phyloP scores from a whole-genome alignment of 2,797 vertebrate species.

The Uromys caudimaculatus region DNA sequence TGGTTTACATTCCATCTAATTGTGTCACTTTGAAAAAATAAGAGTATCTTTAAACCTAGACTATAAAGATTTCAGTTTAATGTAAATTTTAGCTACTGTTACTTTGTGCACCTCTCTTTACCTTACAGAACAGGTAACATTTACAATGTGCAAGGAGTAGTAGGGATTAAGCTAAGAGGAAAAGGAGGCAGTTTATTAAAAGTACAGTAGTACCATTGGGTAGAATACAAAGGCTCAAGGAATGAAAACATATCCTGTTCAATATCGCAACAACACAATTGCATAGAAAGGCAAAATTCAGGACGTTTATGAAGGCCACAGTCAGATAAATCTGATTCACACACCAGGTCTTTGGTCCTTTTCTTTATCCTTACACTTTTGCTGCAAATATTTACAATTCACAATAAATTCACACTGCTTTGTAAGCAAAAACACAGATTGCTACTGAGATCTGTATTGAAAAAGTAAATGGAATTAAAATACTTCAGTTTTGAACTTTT shows the following conservation, averaged over 20 bases:
- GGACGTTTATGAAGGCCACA: background rate
- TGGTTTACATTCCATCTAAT: background rate
- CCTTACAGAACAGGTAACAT: background rate
- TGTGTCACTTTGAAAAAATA: slow-evolving; percentile 23
- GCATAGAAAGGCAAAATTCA: background rate
- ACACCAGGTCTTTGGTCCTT: background rate
- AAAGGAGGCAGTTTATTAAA: slow-evolving; percentile 17
- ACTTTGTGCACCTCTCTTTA: background rate
- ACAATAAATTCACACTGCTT: background rate
- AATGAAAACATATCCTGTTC: background rate
- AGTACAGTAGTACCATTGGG: background rate
- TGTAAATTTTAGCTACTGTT: background rate
- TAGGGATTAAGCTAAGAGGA: background rate
- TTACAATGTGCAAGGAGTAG: background rate
- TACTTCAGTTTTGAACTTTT: background rate
- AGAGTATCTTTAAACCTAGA: background rate
- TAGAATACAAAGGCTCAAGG: background rate
- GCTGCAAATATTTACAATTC: background rate
- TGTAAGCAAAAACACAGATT: slow-evolving; percentile 1
- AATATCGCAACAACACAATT: background rate
- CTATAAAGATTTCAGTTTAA: background rate
- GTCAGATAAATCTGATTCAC: background rate
- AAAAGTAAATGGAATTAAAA: background rate
- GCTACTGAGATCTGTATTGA: background rate
- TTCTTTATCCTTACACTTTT: background rate